Base-by-base conservation (phyloP, 2,797 vertebrate species). In the Sternotherus odoratus region DNA sequence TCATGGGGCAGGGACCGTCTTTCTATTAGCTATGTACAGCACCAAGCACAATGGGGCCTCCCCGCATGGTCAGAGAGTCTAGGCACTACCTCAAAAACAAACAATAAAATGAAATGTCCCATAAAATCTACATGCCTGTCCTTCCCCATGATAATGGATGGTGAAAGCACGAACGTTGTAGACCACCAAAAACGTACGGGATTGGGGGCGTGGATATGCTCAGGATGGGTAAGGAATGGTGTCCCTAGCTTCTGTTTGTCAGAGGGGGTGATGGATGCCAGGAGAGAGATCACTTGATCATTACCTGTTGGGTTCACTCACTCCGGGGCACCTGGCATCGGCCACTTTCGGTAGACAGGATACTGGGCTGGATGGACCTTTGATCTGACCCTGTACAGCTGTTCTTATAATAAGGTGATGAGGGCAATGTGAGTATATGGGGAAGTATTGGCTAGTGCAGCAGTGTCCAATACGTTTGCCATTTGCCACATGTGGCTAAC, bases 11-110 rank as follows among this genome's bases (percentile, higher is more conserved):
- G n/a, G 17, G n/a, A 19, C 63, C 5, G 5, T 66, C n/a, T 66
- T 66, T 36, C n/a, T 10, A 36, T 11, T 19, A 66, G 9, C 8
- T 36, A 10, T 4, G 9, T 36, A 36, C 4, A 2, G 69, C 36
- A 72, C 8, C 9, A 79, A 82, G 48, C 0, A 0, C 48, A 84
- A 30, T 43, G 21, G 19, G 19, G 36, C 63, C n/a, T 69, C n/a
- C 23, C 19, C 3, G 3, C n/a, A 24, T 39, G 10, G 21, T 12
- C 12, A 10, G 36, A 36, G 19, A 11, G 36, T 36, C 10, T 23
- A 69, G 5, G 9, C n/a, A 3, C 63, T 33, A 66, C n/a, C 9
- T 21, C 63, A 36, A 21, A 21, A 66, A 66, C 17, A 21, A 66
- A 69, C 19, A 69, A 60, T n/a, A 6, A 39, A 69, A 39, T 39